Evolutionary conservation across 1,140 invertebrate genomes (phyloP).

Genomic region (Caerostris darwini): DNA sequence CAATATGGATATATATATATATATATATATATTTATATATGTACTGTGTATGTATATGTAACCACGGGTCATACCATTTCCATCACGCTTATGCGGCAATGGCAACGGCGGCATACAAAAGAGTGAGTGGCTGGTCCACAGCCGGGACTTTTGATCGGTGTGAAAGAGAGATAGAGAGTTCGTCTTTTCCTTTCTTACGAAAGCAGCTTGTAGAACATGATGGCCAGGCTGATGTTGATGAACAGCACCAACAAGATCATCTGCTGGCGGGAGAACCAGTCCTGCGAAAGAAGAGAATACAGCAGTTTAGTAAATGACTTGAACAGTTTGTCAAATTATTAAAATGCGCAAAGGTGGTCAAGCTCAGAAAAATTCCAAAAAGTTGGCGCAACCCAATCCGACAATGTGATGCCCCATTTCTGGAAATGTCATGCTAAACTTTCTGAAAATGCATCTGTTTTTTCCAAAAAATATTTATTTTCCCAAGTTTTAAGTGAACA

Average conservation of each 20-base stretch:
- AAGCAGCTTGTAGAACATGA: constrained; percentile 79
- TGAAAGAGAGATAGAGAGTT: background rate
- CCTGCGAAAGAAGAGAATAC: constrained; percentile 33
- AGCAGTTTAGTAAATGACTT: background rate
- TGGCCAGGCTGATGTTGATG: constrained; percentile 79
- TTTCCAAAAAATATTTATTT: no score
- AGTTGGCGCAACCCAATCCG: no score
- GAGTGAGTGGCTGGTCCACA: background rate
- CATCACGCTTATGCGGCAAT: constrained; percentile 28
- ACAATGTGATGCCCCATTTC: background rate
- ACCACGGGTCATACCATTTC: constrained; percentile 46
- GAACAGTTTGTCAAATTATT: background rate
- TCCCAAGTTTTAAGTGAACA: no score
- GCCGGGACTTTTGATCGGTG: constrained; percentile 64
- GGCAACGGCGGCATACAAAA: background rate
- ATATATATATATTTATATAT: constrained; percentile 24
- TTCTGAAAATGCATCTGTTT: no score
- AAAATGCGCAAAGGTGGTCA: background rate
- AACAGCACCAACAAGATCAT: constrained; percentile 79
- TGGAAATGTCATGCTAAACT: no score
- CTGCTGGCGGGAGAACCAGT: constrained; percentile 79
- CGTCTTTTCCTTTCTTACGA: constrained; percentile 47
- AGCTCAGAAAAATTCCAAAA: background rate
- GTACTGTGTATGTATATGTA: constrained; percentile 1
- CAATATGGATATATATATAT: background rate